Base-by-base conservation (phyloP, 2,888 invertebrate genomes). In the Latrodectus elegans region DNA sequence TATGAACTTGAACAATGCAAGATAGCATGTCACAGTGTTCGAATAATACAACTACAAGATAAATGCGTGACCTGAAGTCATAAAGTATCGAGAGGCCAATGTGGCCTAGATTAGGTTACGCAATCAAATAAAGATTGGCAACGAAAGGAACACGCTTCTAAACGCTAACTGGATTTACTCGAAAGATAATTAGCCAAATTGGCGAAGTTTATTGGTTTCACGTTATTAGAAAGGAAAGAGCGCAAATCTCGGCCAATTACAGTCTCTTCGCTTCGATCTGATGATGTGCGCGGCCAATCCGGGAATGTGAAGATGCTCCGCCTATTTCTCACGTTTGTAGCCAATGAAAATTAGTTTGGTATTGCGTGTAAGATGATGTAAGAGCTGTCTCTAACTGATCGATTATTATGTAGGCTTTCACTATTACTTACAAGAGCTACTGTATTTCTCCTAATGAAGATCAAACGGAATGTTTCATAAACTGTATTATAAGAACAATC, bases 241-340 rank as follows among this genome's bases (percentile, higher is more conserved):
- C 51, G 75, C 76, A 87, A 87, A 87, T 87, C 86, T 87, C 86
- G 81, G 86, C 86, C 86, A 87, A 87, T 87, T 87, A 87, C 72
- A 81, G 60, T 76, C 71, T 65, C 77, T 80, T 67, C 78, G 12
- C 49, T 75, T 60, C 75, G 52, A 52, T 22, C 64, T 55, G 80
- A 79, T 86, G 80, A 86, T 71, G 80, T 75, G 80, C 70, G 80
- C 75, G 76, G 55, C 85, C 85, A 86, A 86, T 86, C 85, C 73
- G 75, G 65, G 71, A 38, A 55, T 53, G 52, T 80, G 4, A 8
- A n/a, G 52, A 49, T 14, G 77, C 79, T 53, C 76, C 86, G 71
- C 86, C 86, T 55, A 15, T 49, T 49, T 55, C 12, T 52, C n/a
- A n/a, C 51, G 11, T 53, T 26, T 64, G 49, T 51, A 72, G 17